These are phyloP conservation scores for Cylindroiulus punctatus DNA, from an alignment of 2,888 invertebrate species.

Conservation along the genomic window DNA sequence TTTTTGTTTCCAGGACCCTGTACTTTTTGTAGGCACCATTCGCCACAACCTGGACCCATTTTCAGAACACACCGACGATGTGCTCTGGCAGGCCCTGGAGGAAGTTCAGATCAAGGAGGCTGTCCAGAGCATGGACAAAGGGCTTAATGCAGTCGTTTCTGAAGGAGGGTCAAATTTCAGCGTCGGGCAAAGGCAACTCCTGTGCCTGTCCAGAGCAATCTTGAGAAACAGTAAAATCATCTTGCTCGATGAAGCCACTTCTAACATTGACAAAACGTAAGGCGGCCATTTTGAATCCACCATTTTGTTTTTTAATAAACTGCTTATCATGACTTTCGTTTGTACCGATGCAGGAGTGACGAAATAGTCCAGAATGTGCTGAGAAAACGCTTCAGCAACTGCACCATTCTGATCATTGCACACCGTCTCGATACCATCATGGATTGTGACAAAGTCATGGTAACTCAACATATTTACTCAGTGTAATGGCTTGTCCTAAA, in stretches of 20 bases:
- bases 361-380: conserved; percentile 55
- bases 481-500: background rate
- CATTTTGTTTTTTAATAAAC: background rate
- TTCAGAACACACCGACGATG: conserved; percentile 78
- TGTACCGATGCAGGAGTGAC: conserved; percentile 47
- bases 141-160: conserved; percentile 75
- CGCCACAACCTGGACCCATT: conserved; percentile 91
- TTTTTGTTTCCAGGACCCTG: conserved; percentile 72
- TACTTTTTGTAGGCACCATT: conserved; percentile 87
- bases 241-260: conserved; percentile 91
- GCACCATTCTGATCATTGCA: conserved; percentile 67
- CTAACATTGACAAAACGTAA: conserved; percentile 77
- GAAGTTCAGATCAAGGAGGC: conserved; percentile 82
- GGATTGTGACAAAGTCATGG: conserved; percentile 65
- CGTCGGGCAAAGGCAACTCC: conserved; percentile 88
- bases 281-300: background rate
- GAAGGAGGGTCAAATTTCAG: conserved; percentile 87
- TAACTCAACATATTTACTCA: conserved; percentile 57
- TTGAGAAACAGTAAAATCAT: conserved; percentile 84
- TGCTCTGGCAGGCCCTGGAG: conserved; percentile 85
- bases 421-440: conserved; percentile 68
- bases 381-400: conserved; percentile 55
- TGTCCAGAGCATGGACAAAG: conserved; percentile 73
- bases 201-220: conserved; percentile 89
- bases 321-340: background rate